Evolutionary conservation across 2,797 vertebrate genomes (phyloP).

Genomic region (Cottoperca gobio): DNA sequence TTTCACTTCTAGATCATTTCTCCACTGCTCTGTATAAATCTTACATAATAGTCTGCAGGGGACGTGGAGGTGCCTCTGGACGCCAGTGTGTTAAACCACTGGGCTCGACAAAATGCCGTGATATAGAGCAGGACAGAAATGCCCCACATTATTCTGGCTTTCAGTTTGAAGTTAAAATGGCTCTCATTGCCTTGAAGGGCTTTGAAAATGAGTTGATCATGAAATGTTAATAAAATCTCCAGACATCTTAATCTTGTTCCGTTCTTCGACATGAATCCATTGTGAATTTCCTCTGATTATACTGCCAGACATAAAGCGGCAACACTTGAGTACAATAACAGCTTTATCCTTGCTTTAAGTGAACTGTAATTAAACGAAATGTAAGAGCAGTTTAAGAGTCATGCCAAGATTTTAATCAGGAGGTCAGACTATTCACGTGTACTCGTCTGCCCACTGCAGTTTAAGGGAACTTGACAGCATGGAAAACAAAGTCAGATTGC

Average conservation of each 20-base stretch:
- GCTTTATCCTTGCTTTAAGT: constrained; percentile 7
- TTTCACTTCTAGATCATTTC: constrained; percentile 53
- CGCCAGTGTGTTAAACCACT: constrained; percentile 22
- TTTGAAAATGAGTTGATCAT: constrained; percentile 49
- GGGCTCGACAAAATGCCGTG: constrained; percentile 34
- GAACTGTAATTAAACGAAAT: constrained; percentile 34
- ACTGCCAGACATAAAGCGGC: not conserved
- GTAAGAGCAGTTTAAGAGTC: constrained; percentile 36
- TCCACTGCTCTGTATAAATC: constrained; percentile 25
- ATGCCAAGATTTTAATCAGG: constrained; percentile 23
- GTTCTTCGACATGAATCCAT: constrained; percentile 22
- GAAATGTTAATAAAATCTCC: constrained; percentile 46
- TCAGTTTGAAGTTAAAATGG: constrained; percentile 33
- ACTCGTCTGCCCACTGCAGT: not conserved
- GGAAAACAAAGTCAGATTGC: constrained; percentile 1
- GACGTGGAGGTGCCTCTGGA: constrained; percentile 23
- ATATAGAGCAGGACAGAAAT: constrained; percentile 32
- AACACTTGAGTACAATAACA: not conserved
- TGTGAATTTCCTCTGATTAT: constrained; percentile 26
- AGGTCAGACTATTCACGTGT: constrained; percentile 22
- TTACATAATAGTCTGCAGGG: constrained; percentile 41
- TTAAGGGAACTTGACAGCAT: not conserved
- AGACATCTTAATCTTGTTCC: constrained; percentile 35
- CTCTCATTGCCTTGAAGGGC: constrained; percentile 42
- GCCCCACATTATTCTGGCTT: constrained; percentile 20